Conservation (phyloP, 2,888 invertebrate species). For the Drosophila sordidapex region DNA sequence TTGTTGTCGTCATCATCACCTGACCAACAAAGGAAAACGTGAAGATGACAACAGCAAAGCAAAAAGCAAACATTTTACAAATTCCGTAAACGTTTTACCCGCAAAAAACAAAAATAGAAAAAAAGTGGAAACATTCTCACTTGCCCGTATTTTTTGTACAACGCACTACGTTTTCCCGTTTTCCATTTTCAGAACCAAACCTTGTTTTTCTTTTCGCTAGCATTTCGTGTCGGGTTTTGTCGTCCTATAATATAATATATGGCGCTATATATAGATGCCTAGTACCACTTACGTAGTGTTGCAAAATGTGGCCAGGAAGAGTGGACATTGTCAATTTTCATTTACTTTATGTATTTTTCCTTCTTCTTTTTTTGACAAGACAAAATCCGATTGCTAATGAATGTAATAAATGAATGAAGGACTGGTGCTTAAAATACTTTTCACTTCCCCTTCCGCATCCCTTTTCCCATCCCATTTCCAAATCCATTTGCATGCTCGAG, state of each 20-base stretch:
- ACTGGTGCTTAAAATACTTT: not conserved
- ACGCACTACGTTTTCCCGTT: not conserved
- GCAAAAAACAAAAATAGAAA: not conserved
- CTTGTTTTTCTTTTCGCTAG: constrained; percentile 7
- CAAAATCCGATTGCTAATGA: constrained; percentile 49
- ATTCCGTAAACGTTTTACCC: constrained; percentile 63
- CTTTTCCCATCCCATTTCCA: constrained; percentile 4
- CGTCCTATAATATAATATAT: constrained; percentile 34
- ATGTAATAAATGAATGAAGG: constrained; percentile 39
- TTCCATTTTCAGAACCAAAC: constrained; percentile 1
- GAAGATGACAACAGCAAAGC: constrained; percentile 29
- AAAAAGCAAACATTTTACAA: constrained; percentile 55
- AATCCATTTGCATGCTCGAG: constrained; percentile 47
- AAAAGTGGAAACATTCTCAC: constrained; percentile 22
- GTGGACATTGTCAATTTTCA: constrained; percentile 60
- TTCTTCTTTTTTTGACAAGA: constrained; percentile 19
- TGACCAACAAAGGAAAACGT: constrained; percentile 6
- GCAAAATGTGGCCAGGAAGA: not conserved
- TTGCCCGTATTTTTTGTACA: constrained; percentile 3
- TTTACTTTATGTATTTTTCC: constrained; percentile 35
- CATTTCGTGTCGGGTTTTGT: constrained; percentile 26
- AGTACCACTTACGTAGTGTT: constrained; percentile 2
- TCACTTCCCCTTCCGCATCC: not conserved
- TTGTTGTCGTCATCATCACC: constrained; percentile 21
- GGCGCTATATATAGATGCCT: constrained; percentile 2